Base-by-base conservation (phyloP, 2,888 invertebrate species). In the Macaria notata region DNA sequence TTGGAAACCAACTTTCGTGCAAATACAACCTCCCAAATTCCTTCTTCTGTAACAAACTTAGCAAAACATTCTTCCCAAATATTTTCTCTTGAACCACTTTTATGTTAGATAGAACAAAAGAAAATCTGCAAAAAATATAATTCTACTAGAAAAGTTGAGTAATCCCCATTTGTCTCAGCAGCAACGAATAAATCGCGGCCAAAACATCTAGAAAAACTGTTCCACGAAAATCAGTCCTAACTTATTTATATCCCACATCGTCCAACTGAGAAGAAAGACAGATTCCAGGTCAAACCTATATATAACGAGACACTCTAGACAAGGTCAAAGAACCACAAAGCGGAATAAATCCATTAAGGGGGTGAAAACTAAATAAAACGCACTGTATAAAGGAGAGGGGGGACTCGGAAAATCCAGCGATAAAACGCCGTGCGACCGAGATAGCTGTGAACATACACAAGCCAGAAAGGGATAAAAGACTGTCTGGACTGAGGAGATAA, bases 331-430 rank as follows among this genome's bases (percentile, higher is more conserved):
- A 61, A 68, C 68, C 64, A 47, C 59, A 65, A 76, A 80, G 71
- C 73, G 71, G 81, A 81, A 86, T 86, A 87, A 87, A 88, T 88
- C 87, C 87, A 88, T 88, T 88, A 85, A 76, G 65, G 79, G 72
- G 76, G 69, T 78, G 81, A 82, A 85, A 89, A 86, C 88, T 86
- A 89, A 88, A 89, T 88, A 89, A 88, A 88, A 84, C 81, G 79
- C 78, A 76, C 78, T 73, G 79, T 75, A 82, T 80, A 75, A 80
- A 79, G 79, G 78, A 81, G 79, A 80, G 76, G 72, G 70, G 68
- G 55, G 63, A 64, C 60, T 33, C 44, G 50, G 44, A 38, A 44
- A 50, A 44, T 60, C 64, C 69, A 79, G 54, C 44, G 86, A 86
- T 85, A 86, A 85, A 86, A 63, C 55, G 60, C 57, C 54, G 59